Percentiles rank a stretch among this genome's conserved stretches.
Evolutionary conservation across 2,797 vertebrate genomes (phyloP).

Genomic region (Podargus strigoides): DNA sequence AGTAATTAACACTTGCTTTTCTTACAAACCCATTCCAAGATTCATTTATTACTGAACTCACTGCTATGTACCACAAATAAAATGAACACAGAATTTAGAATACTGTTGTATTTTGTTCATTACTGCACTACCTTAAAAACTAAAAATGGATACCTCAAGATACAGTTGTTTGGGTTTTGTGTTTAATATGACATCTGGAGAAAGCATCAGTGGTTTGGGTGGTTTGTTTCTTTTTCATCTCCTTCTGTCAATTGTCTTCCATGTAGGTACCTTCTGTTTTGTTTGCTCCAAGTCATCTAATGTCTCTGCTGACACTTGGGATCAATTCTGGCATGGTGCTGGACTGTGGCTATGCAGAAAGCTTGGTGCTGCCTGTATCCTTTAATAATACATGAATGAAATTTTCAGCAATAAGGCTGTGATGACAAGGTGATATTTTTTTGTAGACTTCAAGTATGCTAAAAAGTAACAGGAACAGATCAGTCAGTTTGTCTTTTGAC

Average conservation of each 20-base stretch:
- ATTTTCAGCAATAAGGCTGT: not conserved
- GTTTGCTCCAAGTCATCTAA: constrained; percentile 93
- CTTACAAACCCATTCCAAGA: not conserved
- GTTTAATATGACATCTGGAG: not conserved
- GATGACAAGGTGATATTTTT: not conserved
- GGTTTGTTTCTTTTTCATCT: not conserved
- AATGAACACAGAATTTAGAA: not conserved
- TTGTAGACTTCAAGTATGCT: not conserved
- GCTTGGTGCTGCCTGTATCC: constrained; percentile 95
- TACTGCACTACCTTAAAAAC: not conserved
- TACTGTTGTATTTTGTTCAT: not conserved
- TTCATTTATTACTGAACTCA: not conserved
- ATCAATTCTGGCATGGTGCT: constrained; percentile 96
- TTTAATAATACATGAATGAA: constrained; percentile 15
- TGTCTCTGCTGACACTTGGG: constrained; percentile 95
- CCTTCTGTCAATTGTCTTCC: not conserved
- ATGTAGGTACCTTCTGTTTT: constrained; percentile 92
- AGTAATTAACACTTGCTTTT: not conserved
- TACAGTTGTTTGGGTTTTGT: not conserved
- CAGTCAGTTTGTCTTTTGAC: not conserved
- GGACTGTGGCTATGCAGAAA: constrained; percentile 95
- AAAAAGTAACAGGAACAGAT: not conserved
- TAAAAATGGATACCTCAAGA: not conserved
- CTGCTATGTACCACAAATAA: not conserved
- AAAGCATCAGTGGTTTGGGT: not conserved